Conservation (phyloP, 2,113 vertebrate species). For the Phainopepla nitens region DNA sequence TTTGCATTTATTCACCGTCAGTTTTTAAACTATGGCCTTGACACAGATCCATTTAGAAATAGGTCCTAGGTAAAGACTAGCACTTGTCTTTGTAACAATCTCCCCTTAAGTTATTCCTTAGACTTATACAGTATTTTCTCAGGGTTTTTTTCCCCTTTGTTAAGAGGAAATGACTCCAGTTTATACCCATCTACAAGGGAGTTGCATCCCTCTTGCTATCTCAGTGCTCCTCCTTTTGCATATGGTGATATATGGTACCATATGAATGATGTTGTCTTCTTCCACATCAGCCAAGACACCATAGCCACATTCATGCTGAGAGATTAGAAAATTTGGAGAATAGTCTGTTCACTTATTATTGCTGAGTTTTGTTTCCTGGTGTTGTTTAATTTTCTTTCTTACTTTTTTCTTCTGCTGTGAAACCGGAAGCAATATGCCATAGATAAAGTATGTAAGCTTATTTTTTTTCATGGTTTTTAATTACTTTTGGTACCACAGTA, state of each 20-base stretch:
- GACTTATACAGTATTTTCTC: background rate
- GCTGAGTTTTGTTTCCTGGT: fast-evolving
- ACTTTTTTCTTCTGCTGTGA: background rate
- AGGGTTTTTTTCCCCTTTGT: background rate
- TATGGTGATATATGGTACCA: background rate
- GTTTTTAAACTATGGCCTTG: background rate
- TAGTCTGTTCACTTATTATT: background rate
- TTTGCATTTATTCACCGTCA: background rate
- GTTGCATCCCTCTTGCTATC: background rate
- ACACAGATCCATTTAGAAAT: background rate
- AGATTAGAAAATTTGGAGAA: background rate
- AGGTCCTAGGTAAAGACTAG: background rate
- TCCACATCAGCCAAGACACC: background rate
- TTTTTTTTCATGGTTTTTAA: background rate
- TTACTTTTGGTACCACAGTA: background rate
- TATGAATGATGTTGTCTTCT: background rate
- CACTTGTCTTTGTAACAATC: background rate
- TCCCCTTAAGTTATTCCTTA: background rate
- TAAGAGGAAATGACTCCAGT: background rate
- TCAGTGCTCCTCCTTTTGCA: background rate
- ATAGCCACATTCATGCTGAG: background rate
- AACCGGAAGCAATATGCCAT: background rate
- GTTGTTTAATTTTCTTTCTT: background rate
- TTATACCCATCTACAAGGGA: background rate
- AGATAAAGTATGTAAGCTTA: background rate